Evolutionary conservation across 64 coral and sea anemone genomes (phyloP), one percentile per base, ranked within the genome.

Genomic region (Dendronephthya gigantea): DNA sequence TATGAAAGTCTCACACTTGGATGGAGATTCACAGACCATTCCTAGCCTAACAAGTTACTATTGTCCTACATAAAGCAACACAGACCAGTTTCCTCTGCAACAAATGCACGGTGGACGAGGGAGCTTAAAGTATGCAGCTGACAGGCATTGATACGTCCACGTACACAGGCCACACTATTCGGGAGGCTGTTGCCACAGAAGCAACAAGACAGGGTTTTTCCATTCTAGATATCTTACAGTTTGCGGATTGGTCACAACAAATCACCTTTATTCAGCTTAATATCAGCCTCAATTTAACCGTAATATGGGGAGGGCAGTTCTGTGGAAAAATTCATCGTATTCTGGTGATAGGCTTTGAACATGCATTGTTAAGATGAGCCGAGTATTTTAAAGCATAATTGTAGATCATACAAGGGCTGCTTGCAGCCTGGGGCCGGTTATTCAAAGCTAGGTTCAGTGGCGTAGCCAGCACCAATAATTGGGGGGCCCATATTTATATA

Each of bases 281-380:
- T 86, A 86, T 30, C 1, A 62, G 6, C 85, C 84, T 22, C 85
- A 86, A 15, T 72, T 86, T 74, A 48, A 86, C 27, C 0, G 15
- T 43, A 9, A 58, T 30, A 19, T 62, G 47, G 85, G 84, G 0
- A 58, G 55, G 17, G 84, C 84, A 85, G 23, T 85, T 19, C 33
- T 85, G 32, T 68, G 0, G 17, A n/a, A 0, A 17, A 3, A 38
- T 2, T 85, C n/a, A 23, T 19, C n/a, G n/a, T n/a, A n/a, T n/a
- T n/a, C n/a, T n/a, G n/a, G n/a, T n/a, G n/a, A n/a, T n/a, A n/a
- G n/a, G 85, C 85, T 86, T 68, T 86, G 65, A 86, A 86, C 85
- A 86, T 86, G 65, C 85, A 75, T 86, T 86, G 85, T 86, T 86
- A 75, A 72, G 74, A 31, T 68, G 72, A 79, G 72, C 72, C 0